These are phyloP conservation scores for Corydoras maculifer DNA, from an alignment of 2,113 vertebrate species.

Conservation along the genomic window DNA sequence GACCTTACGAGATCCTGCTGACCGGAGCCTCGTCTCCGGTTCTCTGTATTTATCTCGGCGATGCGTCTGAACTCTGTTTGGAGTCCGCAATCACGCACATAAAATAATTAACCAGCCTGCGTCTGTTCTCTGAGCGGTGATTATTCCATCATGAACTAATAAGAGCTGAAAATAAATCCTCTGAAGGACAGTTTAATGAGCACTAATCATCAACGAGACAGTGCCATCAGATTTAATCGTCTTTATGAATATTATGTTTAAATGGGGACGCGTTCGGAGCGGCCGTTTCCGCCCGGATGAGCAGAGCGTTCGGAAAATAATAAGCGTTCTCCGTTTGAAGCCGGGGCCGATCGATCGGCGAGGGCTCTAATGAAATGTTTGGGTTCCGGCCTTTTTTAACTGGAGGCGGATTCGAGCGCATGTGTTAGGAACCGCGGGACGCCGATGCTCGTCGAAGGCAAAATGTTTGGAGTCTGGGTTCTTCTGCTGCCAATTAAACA, in stretches of 20 bases:
- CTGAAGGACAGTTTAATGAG: slow-evolving; percentile 43
- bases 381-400: slow-evolving; percentile 1
- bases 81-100: slow-evolving; percentile 6
- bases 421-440: neutral
- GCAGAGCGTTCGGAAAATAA: slow-evolving; percentile 33
- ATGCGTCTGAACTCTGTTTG: neutral
- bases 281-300: slow-evolving; percentile 34
- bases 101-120: slow-evolving; percentile 34
- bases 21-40: neutral
- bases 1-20: too few relatives aligned
- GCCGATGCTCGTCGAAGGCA: neutral
- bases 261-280: slow-evolving; percentile 35
- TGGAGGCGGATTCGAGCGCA: neutral
- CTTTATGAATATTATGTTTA: slow-evolving; percentile 38
- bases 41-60: neutral
- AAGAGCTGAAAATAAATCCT: slow-evolving; percentile 41
- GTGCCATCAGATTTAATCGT: slow-evolving; percentile 36
- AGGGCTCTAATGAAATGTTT: slow-evolving; percentile 21
- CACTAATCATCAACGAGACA: slow-evolving; percentile 41
- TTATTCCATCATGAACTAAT: slow-evolving; percentile 32
- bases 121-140: slow-evolving; percentile 31
- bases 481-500: slow-evolving; percentile 1
- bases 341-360: slow-evolving; percentile 16
- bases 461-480: neutral
- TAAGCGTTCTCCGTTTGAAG: slow-evolving; percentile 22